These are phyloP conservation scores for Lemur catta DNA, from an alignment of 2,797 vertebrate species.

Conservation along the genomic window DNA sequence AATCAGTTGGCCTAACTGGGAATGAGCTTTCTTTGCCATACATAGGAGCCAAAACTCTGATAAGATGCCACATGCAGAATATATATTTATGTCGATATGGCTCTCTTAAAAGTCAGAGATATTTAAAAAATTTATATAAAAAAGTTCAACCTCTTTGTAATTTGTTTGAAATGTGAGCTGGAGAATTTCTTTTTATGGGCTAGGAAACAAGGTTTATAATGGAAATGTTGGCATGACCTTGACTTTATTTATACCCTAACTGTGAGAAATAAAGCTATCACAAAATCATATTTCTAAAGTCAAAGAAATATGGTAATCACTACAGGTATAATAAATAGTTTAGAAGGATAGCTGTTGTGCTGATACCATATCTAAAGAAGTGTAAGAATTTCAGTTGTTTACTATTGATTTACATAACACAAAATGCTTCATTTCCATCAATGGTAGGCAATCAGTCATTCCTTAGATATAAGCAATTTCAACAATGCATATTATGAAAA, in stretches of 20 bases:
- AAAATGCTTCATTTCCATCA: conserved; percentile 61
- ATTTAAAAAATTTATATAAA: not conserved
- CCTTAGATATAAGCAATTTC: conserved; percentile 34
- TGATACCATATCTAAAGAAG: conserved; percentile 33
- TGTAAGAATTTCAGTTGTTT: conserved; percentile 36
- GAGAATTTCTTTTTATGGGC: conserved; percentile 69
- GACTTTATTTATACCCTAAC: conserved; percentile 54
- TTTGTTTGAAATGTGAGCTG: conserved; percentile 64
- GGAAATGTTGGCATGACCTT: conserved; percentile 68
- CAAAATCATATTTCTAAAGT: conserved; percentile 65
- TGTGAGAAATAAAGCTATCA: conserved; percentile 42
- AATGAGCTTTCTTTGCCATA: conserved; percentile 20
- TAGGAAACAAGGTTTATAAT: conserved; percentile 64
- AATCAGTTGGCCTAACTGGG: not conserved
- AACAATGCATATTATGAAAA: conserved; percentile 61
- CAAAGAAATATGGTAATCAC: conserved; percentile 59
- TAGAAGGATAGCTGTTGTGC: conserved; percentile 37
- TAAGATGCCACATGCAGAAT: not conserved
- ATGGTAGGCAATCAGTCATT: conserved; percentile 41
- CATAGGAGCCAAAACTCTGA: not conserved
- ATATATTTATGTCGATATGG: conserved; percentile 44
- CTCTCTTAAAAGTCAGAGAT: conserved; percentile 44
- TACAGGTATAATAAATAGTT: conserved; percentile 48
- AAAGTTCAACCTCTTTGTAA: conserved; percentile 3
- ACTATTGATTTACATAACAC: conserved; percentile 57